Evolutionary conservation across 92 coral and sea anemone species (phyloP), one percentile per base, ranked within the genome.

Genomic region (Porites divaricata): DNA sequence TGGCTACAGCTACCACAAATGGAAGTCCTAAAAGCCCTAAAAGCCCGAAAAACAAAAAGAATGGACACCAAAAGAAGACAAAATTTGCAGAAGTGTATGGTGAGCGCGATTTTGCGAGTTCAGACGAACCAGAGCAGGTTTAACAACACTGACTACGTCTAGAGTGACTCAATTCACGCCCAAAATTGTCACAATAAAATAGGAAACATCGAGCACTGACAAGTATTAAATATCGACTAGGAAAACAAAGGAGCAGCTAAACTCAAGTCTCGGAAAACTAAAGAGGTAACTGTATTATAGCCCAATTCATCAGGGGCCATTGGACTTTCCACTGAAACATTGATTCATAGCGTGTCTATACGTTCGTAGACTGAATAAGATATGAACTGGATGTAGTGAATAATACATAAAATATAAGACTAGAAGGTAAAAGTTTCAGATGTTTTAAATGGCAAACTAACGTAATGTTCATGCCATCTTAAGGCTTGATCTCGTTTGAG

Each of bases 31-130:
- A 16, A 19, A n/a, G 9, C 12, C 65, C 65, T 4, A 61, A 16
- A 70, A 35, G 77, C 63, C 86, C 78, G 8, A 71, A 61, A 20
- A 28, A 22, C 15, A 70, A 13, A 51, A 82, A 16, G 28, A 72
- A 82, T 48, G 85, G 79, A 9, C 76, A 22, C 16, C 28, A 14
- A 11, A 82, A 59, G 68, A 82, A 72, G 72, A 24, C 79, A 14
- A 45, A 15, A 62, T 72, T 82, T 8, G 72, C 72, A 3, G 86
- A 82, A 24, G 86, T 73, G 72, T 63, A 82, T 13, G 64, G 63
- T 2, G 86, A 72, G 49, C 53, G 20, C 16, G 58, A 74, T 17
- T 49, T 72, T 10, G 72, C 28, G 62, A 23, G n/a, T 2, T 16
- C 78, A 63, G 72, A 69, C 13, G 68, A 63, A 35, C 62, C 86